Conservation (phyloP, 2,888 invertebrate species). For the Cheilosia urbana region DNA sequence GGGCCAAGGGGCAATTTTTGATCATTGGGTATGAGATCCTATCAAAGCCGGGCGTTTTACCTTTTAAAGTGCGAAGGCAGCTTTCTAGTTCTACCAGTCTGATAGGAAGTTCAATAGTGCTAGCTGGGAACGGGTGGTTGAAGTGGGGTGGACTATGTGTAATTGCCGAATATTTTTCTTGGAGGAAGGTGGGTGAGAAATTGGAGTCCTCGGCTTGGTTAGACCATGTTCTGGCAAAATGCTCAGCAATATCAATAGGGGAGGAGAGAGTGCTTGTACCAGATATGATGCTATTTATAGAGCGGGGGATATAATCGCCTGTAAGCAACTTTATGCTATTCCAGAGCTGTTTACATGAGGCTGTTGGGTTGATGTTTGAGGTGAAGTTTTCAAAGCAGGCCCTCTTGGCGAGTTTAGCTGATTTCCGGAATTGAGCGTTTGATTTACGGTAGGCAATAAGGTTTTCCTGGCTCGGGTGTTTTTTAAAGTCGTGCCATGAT, state of each 20-base stretch:
- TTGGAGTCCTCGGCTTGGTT: neutral
- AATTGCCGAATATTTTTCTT: neutral
- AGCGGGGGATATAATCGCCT: neutral
- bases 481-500: conserved; percentile 1
- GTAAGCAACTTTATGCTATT: neutral
- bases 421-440: conserved; percentile 5
- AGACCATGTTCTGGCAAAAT: conserved; percentile 18
- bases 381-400: conserved; percentile 12
- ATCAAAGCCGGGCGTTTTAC: too few species aligned
- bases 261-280: neutral
- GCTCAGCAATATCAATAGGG: neutral
- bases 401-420: neutral
- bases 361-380: neutral
- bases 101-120: neutral
- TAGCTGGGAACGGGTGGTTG: neutral
- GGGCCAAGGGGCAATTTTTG: too few species aligned
- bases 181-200: neutral
- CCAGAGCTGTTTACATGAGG: conserved; percentile 9
- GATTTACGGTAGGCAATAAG: too few species aligned
- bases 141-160: neutral
- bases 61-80: too few species aligned
- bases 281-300: neutral
- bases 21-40: too few species aligned
- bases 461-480: neutral
- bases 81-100: too few species aligned